Conservation (phyloP, 2,888 invertebrate species). For the Quadroppia sp. region DNA sequence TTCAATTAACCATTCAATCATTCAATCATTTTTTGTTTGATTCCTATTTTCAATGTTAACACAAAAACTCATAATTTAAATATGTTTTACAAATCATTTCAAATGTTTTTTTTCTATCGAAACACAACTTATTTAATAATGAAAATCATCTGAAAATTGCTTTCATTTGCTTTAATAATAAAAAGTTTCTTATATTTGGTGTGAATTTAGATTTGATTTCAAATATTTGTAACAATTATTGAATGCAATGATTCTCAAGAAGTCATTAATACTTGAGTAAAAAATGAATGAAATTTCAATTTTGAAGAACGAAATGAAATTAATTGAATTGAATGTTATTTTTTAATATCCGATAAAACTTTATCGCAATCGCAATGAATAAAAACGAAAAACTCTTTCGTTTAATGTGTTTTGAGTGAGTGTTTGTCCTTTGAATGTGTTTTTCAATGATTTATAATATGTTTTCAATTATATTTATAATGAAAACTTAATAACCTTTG, state of each 20-base stretch:
- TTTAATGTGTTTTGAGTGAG: not conserved
- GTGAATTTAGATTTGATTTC: not conserved
- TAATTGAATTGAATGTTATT: not conserved
- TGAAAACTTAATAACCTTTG: not conserved
- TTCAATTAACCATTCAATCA: not conserved
- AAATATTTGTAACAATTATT: not conserved
- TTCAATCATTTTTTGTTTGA: not conserved
- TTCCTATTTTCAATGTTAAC: not conserved
- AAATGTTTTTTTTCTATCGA: not conserved
- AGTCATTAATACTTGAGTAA: not conserved
- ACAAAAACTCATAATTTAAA: not conserved
- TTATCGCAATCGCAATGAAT: not conserved
- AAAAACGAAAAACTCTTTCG: not conserved
- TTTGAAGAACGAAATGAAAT: not conserved
- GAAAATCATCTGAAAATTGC: not conserved
- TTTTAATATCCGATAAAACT: not conserved
- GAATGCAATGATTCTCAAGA: not conserved
- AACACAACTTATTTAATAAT: not conserved
- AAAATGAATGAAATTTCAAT: not conserved
- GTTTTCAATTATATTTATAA: not conserved
- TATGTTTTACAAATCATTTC: not conserved
- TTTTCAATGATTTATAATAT: slow-evolving; percentile 1
- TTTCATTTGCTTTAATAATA: not conserved
- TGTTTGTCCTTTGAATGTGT: slow-evolving; percentile 1
- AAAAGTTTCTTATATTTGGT: not conserved